Evolutionary conservation across 2,888 invertebrate species (phyloP), one percentile per base, ranked within the genome.

Genomic region (Heteromurus nitidus): DNA sequence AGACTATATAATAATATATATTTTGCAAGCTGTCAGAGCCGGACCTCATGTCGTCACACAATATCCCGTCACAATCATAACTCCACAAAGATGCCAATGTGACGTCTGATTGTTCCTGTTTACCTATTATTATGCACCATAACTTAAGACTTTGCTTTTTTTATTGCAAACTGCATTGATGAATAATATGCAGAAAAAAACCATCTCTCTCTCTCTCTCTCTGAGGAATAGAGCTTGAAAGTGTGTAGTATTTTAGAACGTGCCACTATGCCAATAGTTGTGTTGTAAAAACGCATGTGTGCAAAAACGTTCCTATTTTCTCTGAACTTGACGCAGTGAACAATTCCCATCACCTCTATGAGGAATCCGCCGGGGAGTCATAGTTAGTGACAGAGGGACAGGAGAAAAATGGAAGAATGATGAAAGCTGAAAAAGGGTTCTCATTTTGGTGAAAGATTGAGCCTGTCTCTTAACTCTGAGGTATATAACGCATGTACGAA

Each of bases 1-100:
- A 2, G 26, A 30, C 60, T 60, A n/a, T n/a, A n/a, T n/a, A n/a
- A n/a, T n/a, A n/a, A n/a, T n/a, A n/a, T n/a, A n/a, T n/a, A n/a
- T 55, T 24, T 55, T 22, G 26, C 28, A 31, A 60, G 24, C 64
- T 64, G 64, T 69, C 60, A 62, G 62, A 58, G 68, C 73, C 73
- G 68, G 80, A 80, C 80, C 73, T 80, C 80, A 80, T 80, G 80
- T 67, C 80, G 80, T 80, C 80, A 67, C 30, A 68, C 44, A 74
- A 60, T 55, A n/a, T n/a, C 30, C 60, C 24, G 53, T 73, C 73
- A 31, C 47, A 62, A 74, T 74, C 30, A 58, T 58, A 7, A 3
- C 3, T 24, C 20, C 55, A 22, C 24, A 20, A 7, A 22, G 22
- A 7, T 55, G n/a, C 55, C 24, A 20, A 55, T 55, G 55, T 55